phyloP scores from a whole-genome alignment of 2,888 invertebrate genomes.

The Lasioglossum figueresi region DNA sequence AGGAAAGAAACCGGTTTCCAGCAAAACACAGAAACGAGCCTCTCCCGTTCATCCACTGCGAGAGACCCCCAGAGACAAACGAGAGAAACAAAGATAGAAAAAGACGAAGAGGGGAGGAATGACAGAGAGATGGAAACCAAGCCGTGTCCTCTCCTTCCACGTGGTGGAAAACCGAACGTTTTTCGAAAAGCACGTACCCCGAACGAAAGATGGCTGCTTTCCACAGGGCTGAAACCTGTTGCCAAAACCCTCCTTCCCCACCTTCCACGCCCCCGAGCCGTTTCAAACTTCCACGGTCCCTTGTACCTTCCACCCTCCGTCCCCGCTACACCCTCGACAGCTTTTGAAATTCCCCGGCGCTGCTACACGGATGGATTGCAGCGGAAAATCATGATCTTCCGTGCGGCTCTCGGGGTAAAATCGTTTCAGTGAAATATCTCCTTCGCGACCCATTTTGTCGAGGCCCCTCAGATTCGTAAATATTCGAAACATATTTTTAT shows the following conservation, averaged over 20 bases:
- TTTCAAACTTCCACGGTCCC: slow-evolving; percentile 47
- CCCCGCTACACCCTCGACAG: slow-evolving; percentile 21
- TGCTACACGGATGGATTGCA: slow-evolving; percentile 41
- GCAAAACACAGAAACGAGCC: slow-evolving; percentile 75
- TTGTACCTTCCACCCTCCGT: slow-evolving; percentile 27
- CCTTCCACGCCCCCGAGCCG: slow-evolving; percentile 55
- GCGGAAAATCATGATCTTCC: slow-evolving; percentile 43
- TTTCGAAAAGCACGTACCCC: slow-evolving; percentile 77
- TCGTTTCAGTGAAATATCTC: slow-evolving; percentile 66
- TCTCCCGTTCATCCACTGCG: slow-evolving; percentile 51
- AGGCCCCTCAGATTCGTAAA: slow-evolving; percentile 44
- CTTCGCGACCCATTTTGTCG: neutral
- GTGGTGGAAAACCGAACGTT: slow-evolving; percentile 73
- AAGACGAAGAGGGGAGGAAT: neutral
- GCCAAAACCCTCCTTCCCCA: slow-evolving; percentile 73
- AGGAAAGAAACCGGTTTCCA: slow-evolving; percentile 80
- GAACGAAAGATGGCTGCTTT: slow-evolving; percentile 62
- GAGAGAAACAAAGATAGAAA: slow-evolving; percentile 21
- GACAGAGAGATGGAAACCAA: neutral
- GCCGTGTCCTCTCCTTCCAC: neutral
- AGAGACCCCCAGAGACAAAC: slow-evolving; percentile 22
- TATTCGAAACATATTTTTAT: slow-evolving; percentile 9
- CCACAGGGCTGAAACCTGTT: slow-evolving; percentile 81
- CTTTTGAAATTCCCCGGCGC: slow-evolving; percentile 60
- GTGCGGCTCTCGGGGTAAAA: slow-evolving; percentile 69